phyloP scores from a whole-genome alignment of 2,888 invertebrate genomes.

The Synanthedon tipuliformis region DNA sequence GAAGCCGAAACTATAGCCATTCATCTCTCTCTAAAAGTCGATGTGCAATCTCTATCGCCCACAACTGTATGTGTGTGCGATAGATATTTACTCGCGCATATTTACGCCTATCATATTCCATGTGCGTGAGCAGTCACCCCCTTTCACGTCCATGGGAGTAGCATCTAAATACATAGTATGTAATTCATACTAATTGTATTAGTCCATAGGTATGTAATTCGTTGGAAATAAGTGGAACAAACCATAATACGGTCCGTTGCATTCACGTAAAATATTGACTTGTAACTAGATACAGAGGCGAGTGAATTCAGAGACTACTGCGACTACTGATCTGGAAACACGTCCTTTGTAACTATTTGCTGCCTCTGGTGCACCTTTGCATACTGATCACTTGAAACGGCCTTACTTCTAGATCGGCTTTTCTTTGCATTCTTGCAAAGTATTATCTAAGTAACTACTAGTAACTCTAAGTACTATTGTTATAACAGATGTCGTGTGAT shows the following conservation, averaged over 20 bases:
- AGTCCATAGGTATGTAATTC: no score
- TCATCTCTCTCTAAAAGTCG: no score
- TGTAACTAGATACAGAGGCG: slow-evolving; percentile 18
- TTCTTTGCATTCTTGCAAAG: not conserved
- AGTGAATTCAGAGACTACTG: not conserved
- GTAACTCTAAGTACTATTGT: not conserved
- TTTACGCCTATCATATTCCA: no score
- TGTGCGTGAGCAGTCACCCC: no score
- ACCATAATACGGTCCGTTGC: slow-evolving; percentile 19
- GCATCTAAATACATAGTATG: no score
- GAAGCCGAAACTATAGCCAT: no score
- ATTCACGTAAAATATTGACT: slow-evolving; percentile 46
- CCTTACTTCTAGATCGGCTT: slow-evolving; percentile 4
- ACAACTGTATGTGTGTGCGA: no score
- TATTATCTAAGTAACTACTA: not conserved
- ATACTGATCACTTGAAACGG: not conserved
- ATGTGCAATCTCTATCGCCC: no score
- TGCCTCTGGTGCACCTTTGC: not conserved
- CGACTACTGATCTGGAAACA: not conserved
- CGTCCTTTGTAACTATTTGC: not conserved
- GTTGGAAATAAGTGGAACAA: slow-evolving; percentile 16
- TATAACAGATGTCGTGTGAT: not conserved
- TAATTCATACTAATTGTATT: no score
- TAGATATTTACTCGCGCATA: no score
- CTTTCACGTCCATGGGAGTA: no score